Evolutionary conservation across 2,113 vertebrate species (phyloP).

Genomic region (Sinocyclocheilus anshuiensis): DNA sequence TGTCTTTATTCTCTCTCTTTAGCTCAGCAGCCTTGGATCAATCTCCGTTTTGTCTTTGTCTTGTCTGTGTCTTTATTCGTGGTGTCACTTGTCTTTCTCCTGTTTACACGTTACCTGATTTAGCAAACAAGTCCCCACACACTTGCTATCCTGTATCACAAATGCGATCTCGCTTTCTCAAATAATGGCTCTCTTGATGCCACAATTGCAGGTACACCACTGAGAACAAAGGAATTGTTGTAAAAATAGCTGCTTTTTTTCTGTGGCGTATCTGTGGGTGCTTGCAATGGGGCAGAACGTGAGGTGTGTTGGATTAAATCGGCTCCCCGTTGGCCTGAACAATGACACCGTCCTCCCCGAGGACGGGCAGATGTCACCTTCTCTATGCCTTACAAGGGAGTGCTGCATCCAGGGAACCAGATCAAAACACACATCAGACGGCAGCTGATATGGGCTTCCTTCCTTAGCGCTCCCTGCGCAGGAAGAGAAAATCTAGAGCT

Average conservation of each 20-base stretch:
- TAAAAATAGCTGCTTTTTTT: conserved; percentile 41
- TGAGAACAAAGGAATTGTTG: conserved; percentile 50
- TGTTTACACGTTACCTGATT: conserved; percentile 47
- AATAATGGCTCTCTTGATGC: conserved; percentile 42
- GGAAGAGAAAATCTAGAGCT: conserved; percentile 27
- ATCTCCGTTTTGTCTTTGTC: conserved; percentile 59
- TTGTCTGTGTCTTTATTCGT: conserved; percentile 49
- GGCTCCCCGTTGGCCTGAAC: conserved; percentile 31
- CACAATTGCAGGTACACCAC: conserved; percentile 43
- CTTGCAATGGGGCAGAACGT: background rate
- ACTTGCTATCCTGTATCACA: conserved; percentile 34
- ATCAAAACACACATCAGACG: conserved; percentile 68
- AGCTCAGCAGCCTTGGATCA: conserved; percentile 58
- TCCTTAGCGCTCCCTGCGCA: conserved; percentile 15
- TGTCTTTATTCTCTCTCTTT: conserved; percentile 54
- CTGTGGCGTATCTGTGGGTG: conserved; percentile 9
- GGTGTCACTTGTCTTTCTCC: conserved; percentile 51
- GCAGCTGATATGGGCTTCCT: conserved; percentile 44
- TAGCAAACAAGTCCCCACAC: conserved; percentile 30
- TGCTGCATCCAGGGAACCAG: conserved; percentile 55
- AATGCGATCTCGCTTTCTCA: conserved; percentile 12
- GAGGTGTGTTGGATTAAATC: conserved; percentile 19
- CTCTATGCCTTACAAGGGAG: conserved; percentile 33
- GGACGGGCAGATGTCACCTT: conserved; percentile 54
- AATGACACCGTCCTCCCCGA: conserved; percentile 41